Evolutionary conservation across 1,140 invertebrate genomes (phyloP), one percentile per base, ranked within the genome.

Genomic region (Archivesica marissinica): DNA sequence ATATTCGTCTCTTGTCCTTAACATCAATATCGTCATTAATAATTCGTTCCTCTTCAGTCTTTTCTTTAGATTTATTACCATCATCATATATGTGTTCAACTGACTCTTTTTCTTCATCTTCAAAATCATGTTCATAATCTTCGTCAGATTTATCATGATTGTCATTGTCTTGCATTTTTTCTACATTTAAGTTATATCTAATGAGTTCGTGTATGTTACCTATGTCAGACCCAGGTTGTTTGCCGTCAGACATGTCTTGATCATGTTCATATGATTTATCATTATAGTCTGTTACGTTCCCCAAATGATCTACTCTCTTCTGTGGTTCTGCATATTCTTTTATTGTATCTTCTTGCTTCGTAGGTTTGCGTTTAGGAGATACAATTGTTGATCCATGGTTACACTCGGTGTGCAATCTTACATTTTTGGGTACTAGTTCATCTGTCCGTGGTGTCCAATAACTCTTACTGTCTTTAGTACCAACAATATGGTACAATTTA

Each of bases 401-500:
- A n/a, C n/a, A n/a, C n/a, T n/a, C n/a, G n/a, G n/a, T n/a, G n/a
- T n/a, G n/a, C n/a, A n/a, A n/a, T n/a, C n/a, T n/a, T n/a, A n/a
- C n/a, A n/a, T n/a, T n/a, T n/a, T n/a, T n/a, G n/a, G n/a, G n/a
- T n/a, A n/a, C n/a, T n/a, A n/a, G n/a, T n/a, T n/a, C n/a, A 0
- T 79, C 61, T 66, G 59, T 2, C 30, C 38, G n/a, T 28, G 56
- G n/a, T 44, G 61, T 61, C 77, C 77, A 79, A 13, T 79, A 39
- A 11, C 77, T 61, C 47, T 66, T 66, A 30, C 11, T 41, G 2
- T 79, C 77, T 17, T 66, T 79, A 17, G 77, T 79, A 44, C 77
- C 77, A 44, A 79, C 77, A 50, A 66, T 38, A 35, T 79, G 68
- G 38, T 66, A 79, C 23, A 79, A n/a, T 68, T 79, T 79, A 35